Base-by-base conservation (phyloP, 1,140 invertebrate genomes). In the Tyrophagus putrescentiae region DNA sequence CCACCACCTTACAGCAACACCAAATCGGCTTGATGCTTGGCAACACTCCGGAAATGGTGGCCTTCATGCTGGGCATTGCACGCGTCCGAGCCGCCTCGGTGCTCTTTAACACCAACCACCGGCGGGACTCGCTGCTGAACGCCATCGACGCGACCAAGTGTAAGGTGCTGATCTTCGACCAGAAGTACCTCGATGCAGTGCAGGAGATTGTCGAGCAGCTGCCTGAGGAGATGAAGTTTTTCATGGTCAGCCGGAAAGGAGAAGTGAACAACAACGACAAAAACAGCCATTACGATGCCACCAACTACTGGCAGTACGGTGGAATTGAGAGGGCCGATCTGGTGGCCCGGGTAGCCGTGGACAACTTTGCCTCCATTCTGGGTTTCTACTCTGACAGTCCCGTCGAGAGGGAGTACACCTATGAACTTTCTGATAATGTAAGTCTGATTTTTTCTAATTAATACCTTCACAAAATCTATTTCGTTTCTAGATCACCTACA, bases 1-100 rank as follows among this genome's bases (percentile, higher is more conserved):
- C 0, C 79, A 82, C 64, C 85, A 79, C 65, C 88, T 90, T 64
- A 79, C 83, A 68, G 69, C 72, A 6, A 68, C 83, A 52, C 67
- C 80, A 82, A 6, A 78, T 96, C 16, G 85, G 86, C 0, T 65
- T 98, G 4, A 78, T 88, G 33, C 82, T 95, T 81, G 87, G 90
- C 64, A 84, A 77, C 71, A 75, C 82, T 39, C 82, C 82, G 0
- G 85, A 92, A 70, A 92, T 84, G 68, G 76, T 87, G 2, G 82
- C 80, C 64, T 75, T 85, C n/a, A 94, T 90, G 88, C 71, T 96
- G 1, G 90, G 88, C 0, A 70, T 94, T 4, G 63, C 65, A 11
- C 64, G 66, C 41, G 69, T 69, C 18, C 69, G 70, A 28, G 60
- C 66, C 21, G 62, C 67, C 36, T 60, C 69, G 1, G 68, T 69